Evolutionary conservation across 92 coral and sea anemone genomes (phyloP), one percentile per base, ranked within the genome.

Genomic region (Siderastrea siderea): DNA sequence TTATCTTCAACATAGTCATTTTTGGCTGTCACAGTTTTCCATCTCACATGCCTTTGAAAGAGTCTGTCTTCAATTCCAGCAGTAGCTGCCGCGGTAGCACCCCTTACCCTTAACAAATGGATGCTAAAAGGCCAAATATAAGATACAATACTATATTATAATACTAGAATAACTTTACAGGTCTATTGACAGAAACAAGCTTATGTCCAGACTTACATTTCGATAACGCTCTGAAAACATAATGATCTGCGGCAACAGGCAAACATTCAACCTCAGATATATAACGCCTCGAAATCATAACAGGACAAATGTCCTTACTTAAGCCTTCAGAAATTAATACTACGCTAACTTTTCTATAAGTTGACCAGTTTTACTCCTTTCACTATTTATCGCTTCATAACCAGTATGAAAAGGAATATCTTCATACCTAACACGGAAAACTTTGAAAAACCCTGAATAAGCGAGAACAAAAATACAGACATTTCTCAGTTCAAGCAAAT

Each of bases 381-480:
- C 89, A 61, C 13, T 65, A 75, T 48, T 26, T 70, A 74, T 79
- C 44, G 80, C 67, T 50, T 76, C 81, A 71, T 80, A 58, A 46
- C 73, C 91, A 80, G 62, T 7, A 77, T 77, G 48, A 68, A 87
- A 80, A 67, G 61, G 60, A 68, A 87, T 81, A 66, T 87, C 79
- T 46, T 61, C 83, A 76, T 78, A 79, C 91, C 61, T 80, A 49
- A 80, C 71, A 67, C 80, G 84, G 74, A 87, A 79, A 87, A 90
- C 86, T 68, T 81, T 69, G 74, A 80, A 87, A 87, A 86, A 86
- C 3, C 84, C 88, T 10, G 84, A 47, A 61, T 74, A 86, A 55
- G 91, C 87, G 47, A 91, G 63, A 26, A 78, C 72, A 76, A 86
- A 71, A 86, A 91, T 86, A 75, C 94, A 86, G 14, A 91, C 85